Percentiles rank a stretch among this genome's conserved stretches.
These are phyloP conservation scores for Lepilemur ruficaudatus DNA, from an alignment of 2,797 vertebrate species.

Conservation along the genomic window DNA sequence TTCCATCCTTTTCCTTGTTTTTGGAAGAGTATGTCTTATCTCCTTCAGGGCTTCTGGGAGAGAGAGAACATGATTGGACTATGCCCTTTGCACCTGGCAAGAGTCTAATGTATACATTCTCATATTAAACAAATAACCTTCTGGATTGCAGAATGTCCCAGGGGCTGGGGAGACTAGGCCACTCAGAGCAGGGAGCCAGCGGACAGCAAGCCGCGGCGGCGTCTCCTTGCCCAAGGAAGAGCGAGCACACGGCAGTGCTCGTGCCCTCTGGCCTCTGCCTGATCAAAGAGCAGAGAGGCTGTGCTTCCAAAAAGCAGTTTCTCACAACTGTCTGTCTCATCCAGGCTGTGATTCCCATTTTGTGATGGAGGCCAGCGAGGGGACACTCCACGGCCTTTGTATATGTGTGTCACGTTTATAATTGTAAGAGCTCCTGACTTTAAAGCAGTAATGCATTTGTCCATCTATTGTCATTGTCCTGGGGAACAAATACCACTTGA, in stretches of 20 bases:
- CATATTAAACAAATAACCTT: background rate
- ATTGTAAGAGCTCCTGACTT: background rate
- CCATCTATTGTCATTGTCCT: background rate
- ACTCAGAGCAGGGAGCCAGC: background rate
- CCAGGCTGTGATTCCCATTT: background rate
- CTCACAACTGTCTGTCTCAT: rapidly evolving
- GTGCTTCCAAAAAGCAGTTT: background rate
- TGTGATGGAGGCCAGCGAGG: background rate
- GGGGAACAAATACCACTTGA: background rate
- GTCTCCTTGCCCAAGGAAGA: background rate
- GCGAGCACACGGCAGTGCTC: rapidly evolving
- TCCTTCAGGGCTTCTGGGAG: background rate
- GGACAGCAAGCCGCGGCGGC: rapidly evolving
- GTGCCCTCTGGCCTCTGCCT: background rate
- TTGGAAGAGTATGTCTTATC: background rate
- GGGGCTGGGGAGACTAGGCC: no score
- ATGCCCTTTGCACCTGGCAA: background rate
- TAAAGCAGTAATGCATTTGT: background rate
- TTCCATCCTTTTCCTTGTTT: background rate
- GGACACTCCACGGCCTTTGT: background rate
- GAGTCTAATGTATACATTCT: background rate
- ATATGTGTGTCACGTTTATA: background rate
- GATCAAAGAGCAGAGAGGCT: background rate
- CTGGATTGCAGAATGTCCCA: background rate
- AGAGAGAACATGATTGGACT: background rate